phyloP scores from a whole-genome alignment of 2,888 invertebrate species.

The Standfussiana lucernea region DNA sequence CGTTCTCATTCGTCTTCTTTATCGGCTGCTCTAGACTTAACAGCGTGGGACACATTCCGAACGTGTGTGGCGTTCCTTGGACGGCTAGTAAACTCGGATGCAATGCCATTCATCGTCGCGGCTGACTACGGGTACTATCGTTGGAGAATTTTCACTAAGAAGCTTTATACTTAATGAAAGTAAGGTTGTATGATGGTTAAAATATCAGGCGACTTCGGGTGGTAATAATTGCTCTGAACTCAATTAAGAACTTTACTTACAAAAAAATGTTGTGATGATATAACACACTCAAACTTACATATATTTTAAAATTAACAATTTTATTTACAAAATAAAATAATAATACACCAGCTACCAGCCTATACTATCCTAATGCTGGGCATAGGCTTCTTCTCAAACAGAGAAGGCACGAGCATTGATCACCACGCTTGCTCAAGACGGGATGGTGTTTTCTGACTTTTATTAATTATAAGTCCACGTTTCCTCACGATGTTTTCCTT shows the following conservation, averaged over 20 bases:
- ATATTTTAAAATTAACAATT: too few relatives aligned
- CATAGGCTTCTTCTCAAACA: too few relatives aligned
- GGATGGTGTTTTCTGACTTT: too few relatives aligned
- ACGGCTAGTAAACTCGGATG: conserved; percentile 18
- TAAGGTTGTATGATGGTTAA: not conserved
- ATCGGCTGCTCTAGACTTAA: conserved; percentile 39
- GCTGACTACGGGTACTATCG: conserved; percentile 6
- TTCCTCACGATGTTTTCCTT: too few relatives aligned
- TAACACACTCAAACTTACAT: too few relatives aligned
- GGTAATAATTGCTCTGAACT: not conserved
- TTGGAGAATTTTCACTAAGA: not conserved
- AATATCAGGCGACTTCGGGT: not conserved
- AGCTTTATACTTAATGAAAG: too few relatives aligned
- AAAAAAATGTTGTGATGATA: not conserved
- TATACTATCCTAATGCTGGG: too few relatives aligned
- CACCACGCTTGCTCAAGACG: too few relatives aligned
- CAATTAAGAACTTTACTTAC: not conserved
- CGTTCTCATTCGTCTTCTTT: conserved; percentile 55
- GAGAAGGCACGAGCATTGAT: too few relatives aligned
- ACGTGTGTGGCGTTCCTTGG: conserved; percentile 49
- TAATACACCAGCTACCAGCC: too few relatives aligned
- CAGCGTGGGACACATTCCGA: conserved; percentile 62
- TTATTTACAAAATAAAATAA: too few relatives aligned
- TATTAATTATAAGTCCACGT: too few relatives aligned
- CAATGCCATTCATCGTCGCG: conserved; percentile 33